These are phyloP conservation scores for Panzeria rudis DNA, from an alignment of 2,888 invertebrate species.

Conservation along the genomic window DNA sequence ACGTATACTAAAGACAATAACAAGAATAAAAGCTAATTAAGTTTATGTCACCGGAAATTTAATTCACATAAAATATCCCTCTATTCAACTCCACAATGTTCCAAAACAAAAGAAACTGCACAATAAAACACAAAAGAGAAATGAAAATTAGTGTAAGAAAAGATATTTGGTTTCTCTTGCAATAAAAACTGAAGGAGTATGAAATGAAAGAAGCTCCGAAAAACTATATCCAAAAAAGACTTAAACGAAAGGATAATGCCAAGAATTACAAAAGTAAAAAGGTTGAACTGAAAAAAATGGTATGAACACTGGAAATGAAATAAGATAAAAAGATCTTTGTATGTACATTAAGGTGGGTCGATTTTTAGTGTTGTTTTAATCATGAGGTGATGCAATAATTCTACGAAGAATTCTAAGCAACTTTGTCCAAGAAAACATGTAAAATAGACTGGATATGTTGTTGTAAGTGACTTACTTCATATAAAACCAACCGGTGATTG, in stretches of 20 bases:
- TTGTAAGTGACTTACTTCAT: too few relatives aligned
- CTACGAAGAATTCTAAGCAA: too few relatives aligned
- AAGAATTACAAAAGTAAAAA: conserved; percentile 10
- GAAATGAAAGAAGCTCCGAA: conserved; percentile 15
- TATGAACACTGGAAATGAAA: too few relatives aligned
- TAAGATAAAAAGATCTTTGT: too few relatives aligned
- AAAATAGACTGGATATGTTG: too few relatives aligned
- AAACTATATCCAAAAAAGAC: background rate
- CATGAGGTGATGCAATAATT: too few relatives aligned
- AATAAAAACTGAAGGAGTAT: conserved; percentile 23
- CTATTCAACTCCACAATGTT: conserved; percentile 37
- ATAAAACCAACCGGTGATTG: too few relatives aligned
- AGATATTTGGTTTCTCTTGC: conserved; percentile 31
- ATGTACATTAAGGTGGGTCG: too few relatives aligned
- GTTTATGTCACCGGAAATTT: conserved; percentile 84
- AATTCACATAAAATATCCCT: conserved; percentile 80
- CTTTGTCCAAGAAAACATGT: too few relatives aligned
- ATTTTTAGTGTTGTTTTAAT: too few relatives aligned
- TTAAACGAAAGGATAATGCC: conserved; percentile 17
- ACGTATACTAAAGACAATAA: conserved; percentile 75
- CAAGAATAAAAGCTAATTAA: conserved; percentile 83
- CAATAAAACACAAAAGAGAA: conserved; percentile 28
- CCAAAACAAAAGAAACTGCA: conserved; percentile 74
- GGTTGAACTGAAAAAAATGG: too few relatives aligned
- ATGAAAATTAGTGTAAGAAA: conserved; percentile 32